Conservation (phyloP, 2,888 invertebrate species). For the Crocallis elinguaria region DNA sequence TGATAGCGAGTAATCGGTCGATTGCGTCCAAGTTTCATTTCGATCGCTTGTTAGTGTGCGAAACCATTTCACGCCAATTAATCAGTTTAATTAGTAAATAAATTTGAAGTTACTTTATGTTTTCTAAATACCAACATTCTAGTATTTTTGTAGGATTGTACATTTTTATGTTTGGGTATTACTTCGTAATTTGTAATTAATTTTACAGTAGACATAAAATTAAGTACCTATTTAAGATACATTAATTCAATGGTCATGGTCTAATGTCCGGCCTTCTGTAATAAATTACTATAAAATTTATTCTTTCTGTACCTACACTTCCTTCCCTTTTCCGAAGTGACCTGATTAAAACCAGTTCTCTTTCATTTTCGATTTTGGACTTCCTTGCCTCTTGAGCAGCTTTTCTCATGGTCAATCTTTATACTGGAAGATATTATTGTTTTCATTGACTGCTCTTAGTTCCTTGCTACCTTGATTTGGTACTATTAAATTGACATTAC, state of each 20-base stretch:
- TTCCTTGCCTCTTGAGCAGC: slow-evolving; percentile 5
- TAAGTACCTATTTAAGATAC: no score
- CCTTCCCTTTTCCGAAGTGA: slow-evolving; percentile 19
- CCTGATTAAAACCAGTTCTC: slow-evolving; percentile 13
- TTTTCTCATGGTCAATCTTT: slow-evolving; percentile 11
- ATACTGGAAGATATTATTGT: not conserved
- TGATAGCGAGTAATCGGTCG: no score
- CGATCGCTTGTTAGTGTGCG: no score
- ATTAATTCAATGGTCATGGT: not conserved
- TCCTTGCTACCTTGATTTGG: not conserved
- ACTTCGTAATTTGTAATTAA: not conserved
- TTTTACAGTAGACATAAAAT: not conserved
- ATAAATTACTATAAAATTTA: not conserved
- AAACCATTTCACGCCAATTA: no score
- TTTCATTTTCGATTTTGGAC: slow-evolving; percentile 4
- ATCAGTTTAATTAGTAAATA: no score
- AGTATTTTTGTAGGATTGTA: no score
- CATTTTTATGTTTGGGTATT: no score
- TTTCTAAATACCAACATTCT: no score
- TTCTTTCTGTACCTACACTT: slow-evolving; percentile 1
- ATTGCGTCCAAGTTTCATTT: no score
- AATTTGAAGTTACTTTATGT: no score
- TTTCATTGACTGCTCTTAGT: not conserved
- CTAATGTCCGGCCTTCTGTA: not conserved
- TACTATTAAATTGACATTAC: no score